Evolutionary conservation across 1,140 invertebrate genomes (phyloP).

Genomic region (Cyrtorhinus lividipennis): DNA sequence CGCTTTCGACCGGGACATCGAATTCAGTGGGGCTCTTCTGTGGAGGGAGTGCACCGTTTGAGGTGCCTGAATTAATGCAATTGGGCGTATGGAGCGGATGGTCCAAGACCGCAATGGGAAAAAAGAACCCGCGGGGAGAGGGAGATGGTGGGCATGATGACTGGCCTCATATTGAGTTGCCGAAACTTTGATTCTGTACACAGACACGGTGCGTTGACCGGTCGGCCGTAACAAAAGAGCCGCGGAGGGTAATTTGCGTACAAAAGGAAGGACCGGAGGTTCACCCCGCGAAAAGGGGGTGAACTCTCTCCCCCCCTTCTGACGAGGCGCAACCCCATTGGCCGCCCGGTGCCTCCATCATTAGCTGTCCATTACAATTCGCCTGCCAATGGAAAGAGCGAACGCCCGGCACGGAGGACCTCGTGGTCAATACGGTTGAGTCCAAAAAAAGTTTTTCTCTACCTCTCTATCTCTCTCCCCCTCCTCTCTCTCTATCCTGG

Average conservation of each 20-base stretch:
- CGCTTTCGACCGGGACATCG: too few species aligned
- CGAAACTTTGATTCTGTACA: neutral
- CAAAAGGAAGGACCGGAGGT: constrained; percentile 4
- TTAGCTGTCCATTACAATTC: constrained; percentile 9
- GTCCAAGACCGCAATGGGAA: neutral
- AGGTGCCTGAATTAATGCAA: neutral
- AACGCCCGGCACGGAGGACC: neutral
- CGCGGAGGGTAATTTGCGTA: neutral
- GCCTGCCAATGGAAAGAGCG: constrained; percentile 1
- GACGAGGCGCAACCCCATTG: constrained; percentile 1
- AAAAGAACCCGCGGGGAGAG: neutral
- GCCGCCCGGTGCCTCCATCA: neutral
- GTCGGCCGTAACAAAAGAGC: neutral
- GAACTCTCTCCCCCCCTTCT: neutral
- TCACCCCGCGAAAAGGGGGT: neutral
- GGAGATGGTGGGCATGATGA: neutral
- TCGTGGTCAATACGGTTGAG: neutral
- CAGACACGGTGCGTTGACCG: neutral
- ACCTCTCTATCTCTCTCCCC: too few species aligned
- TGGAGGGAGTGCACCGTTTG: too few species aligned
- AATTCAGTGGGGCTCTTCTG: too few species aligned
- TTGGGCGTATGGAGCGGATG: neutral
- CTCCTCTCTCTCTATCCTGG: too few species aligned
- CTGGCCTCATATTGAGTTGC: neutral
- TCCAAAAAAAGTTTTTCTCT: neutral